Percentiles rank a stretch among this genome's conserved stretches.
Evolutionary conservation across 2,113 vertebrate genomes (phyloP).

Genomic region (Pycnonotus jocosus): DNA sequence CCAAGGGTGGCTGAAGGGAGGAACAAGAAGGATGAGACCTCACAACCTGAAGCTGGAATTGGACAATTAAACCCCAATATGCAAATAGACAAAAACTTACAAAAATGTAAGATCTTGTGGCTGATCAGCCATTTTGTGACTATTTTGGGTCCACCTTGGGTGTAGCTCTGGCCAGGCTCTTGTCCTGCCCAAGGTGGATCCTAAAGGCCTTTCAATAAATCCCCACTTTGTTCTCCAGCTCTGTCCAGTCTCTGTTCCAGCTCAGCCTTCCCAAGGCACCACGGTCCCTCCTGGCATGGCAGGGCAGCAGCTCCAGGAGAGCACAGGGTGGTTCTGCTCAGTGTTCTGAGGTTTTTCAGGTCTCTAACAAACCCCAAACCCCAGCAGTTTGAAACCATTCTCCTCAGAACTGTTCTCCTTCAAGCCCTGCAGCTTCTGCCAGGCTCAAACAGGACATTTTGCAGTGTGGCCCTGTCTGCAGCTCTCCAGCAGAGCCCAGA

Average conservation of each 20-base stretch:
- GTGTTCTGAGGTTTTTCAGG: no score
- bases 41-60: not conserved
- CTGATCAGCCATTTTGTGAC: not conserved
- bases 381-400: not conserved
- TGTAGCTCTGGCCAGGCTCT: not conserved
- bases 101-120: not conserved
- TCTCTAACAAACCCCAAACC: not conserved
- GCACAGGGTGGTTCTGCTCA: accelerated
- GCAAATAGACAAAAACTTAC: not conserved
- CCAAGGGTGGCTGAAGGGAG: not conserved
- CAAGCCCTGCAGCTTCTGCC: not conserved
- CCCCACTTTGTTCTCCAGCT: not conserved
- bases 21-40: not conserved
- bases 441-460: not conserved
- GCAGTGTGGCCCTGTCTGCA: not conserved
- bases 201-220: not conserved
- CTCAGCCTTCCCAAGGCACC: not conserved
- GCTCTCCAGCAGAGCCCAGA: not conserved
- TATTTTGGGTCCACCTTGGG: not conserved
- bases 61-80: not conserved
- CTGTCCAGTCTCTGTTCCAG: not conserved
- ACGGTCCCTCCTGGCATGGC: not conserved
- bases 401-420: not conserved
- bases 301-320: not conserved
- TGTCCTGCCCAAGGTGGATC: not conserved